phyloP scores from a whole-genome alignment of 2,888 invertebrate genomes.

The Spodoptera littoralis region DNA sequence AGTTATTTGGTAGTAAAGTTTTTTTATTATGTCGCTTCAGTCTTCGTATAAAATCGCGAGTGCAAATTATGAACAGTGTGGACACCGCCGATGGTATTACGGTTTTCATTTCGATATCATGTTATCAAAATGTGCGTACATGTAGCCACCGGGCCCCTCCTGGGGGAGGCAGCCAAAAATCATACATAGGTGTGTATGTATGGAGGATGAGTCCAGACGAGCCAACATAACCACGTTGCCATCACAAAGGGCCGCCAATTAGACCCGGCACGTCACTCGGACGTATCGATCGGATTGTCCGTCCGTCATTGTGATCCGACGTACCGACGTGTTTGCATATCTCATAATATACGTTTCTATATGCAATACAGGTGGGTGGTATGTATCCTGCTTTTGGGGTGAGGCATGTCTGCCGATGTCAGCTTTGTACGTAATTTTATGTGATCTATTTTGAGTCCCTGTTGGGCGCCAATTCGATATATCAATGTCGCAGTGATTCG shows the following conservation, averaged over 20 bases:
- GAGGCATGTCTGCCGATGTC: slow-evolving; percentile 28
- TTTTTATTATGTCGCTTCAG: not conserved
- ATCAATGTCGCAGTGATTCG: not conserved
- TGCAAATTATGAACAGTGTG: slow-evolving; percentile 29
- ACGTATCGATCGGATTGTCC: slow-evolving; percentile 71
- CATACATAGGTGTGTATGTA: slow-evolving; percentile 30
- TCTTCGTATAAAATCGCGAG: slow-evolving; percentile 11
- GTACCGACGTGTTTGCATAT: slow-evolving; percentile 60
- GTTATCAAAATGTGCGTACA: slow-evolving; percentile 32
- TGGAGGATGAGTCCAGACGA: slow-evolving; percentile 34
- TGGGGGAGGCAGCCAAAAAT: slow-evolving; percentile 41
- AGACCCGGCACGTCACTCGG: slow-evolving; percentile 56
- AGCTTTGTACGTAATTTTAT: slow-evolving; percentile 25
- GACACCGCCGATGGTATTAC: slow-evolving; percentile 7
- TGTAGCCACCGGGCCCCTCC: slow-evolving; percentile 25
- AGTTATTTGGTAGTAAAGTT: too few relatives aligned
- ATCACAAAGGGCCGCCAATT: slow-evolving; percentile 58
- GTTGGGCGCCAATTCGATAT: slow-evolving; percentile 26
- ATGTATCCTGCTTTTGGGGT: slow-evolving; percentile 6
- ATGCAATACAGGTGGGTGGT: slow-evolving; percentile 25
- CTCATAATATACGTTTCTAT: slow-evolving; percentile 35
- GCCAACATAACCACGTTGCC: slow-evolving; percentile 44
- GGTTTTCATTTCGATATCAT: slow-evolving; percentile 17
- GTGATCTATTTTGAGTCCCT: slow-evolving; percentile 10
- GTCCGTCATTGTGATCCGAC: slow-evolving; percentile 57